Evolutionary conservation across 2,113 vertebrate genomes (phyloP), one percentile per base, ranked within the genome.

Genomic region (Bubo scandiacus): DNA sequence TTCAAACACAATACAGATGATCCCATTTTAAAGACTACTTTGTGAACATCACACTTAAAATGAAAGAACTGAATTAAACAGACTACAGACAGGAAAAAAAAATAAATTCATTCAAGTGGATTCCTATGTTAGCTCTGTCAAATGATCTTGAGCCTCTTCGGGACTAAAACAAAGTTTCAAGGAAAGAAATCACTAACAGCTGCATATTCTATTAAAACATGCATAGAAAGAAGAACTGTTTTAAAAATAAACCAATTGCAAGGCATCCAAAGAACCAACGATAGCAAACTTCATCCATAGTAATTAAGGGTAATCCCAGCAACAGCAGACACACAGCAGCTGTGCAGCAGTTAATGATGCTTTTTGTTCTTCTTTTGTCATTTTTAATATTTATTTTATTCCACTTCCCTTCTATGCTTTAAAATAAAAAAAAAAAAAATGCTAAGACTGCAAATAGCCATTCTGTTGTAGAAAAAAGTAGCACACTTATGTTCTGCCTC

Each of bases 1-100:
- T 97, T 97, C 97, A 98, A 96, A 93, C 75, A 97, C 88, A 96
- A 94, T 80, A 96, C 75, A 79, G 79, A 96, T 91, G 66, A 93
- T 72, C 81, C 86, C 67, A 85, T 96, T 96, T 94, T 92, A 97
- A 94, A 97, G 84, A 90, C 90, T 27, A 86, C 95, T 98, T 95
- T 58, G 91, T 96, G 97, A 97, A 97, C 89, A 93, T 70, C 88
- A 43, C 78, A 79, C 94, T 95, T 96, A 96, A 96, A 96, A 97
- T 79, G 81, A 96, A 95, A 92, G 73, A 72, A 82, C 47, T 14
- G 92, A 96, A 87, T 86, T 93, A 89, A 91, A 74, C 43, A 78
- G 62, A 78, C 78, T 52, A 51, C 9, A 54, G 32, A 85, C 86
- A 58, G 42, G 25, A 47, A 68, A 89, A 72, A 81, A 81, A 77